Base-by-base conservation (phyloP, 1,140 invertebrate genomes). In the Drosophila arawakana region DNA sequence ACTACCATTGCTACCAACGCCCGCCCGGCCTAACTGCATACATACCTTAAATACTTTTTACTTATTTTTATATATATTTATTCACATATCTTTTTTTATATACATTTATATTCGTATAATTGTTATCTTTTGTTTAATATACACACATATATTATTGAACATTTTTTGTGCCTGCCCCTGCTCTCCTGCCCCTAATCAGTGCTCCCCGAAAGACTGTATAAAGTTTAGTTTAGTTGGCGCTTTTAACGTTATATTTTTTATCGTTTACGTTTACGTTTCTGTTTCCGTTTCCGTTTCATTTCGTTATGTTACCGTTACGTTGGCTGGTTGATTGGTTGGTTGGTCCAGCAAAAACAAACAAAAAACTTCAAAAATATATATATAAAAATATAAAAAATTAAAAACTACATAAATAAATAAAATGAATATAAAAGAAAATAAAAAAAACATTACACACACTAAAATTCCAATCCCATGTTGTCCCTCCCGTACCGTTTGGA, bases 401-500 rank as follows among this genome's bases (percentile, higher is more conserved):
- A 37, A 15, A 76, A 9, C 71, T 9, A 55, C 13, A 66, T n/a
- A 68, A 49, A 76, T 46, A 69, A 46, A 11, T 46, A 61, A 43
- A 50, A 77, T 61, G 18, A 60, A 43, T 1, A 37, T 52, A 15
- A 34, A 71, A 13, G 44, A 49, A 65, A 39, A 11, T 73, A 9
- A 41, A 46, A 43, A 30, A 77, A n/a, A 50, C 47, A 67, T 13
- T 47, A 71, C 63, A 72, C 46, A 80, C 65, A 73, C 52, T 65
- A 71, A 77, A 63, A 30, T 30, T 34, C 1, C 41, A 71, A 66
- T 72, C 80, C 76, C 76, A 86, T 91, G 82, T 86, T 81, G 90
- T 91, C 85, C 90, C 85, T 91, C 81, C 82, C 74, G 77, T 72
- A 49, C 46, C 47, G 13, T 13, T 13, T n/a, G 59, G 43, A 61